These are phyloP conservation scores for Cryptophagus acutangulus DNA, from an alignment of 2,888 invertebrate species.

Conservation along the genomic window DNA sequence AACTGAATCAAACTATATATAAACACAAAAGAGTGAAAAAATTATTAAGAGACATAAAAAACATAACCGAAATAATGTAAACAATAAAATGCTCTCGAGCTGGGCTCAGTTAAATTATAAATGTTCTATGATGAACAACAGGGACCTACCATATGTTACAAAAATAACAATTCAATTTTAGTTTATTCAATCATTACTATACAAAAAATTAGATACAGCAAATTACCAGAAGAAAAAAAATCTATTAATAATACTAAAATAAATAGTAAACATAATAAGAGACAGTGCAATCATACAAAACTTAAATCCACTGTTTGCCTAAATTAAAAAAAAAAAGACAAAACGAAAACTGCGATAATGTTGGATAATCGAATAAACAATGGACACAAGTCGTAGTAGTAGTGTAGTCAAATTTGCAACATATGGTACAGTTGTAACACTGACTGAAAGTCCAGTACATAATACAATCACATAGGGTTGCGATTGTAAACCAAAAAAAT, in stretches of 20 bases:
- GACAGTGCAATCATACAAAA: constrained; percentile 23
- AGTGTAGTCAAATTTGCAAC: constrained; percentile 41
- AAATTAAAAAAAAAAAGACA: no score
- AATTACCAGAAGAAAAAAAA: constrained; percentile 18
- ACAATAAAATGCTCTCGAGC: constrained; percentile 39
- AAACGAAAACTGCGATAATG: no score
- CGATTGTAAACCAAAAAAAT: no score
- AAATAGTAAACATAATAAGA: constrained; percentile 28
- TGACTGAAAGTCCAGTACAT: constrained; percentile 40
- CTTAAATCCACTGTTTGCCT: constrained; percentile 28
- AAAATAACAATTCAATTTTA: constrained; percentile 33
- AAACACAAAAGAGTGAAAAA: neutral
- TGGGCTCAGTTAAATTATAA: constrained; percentile 29
- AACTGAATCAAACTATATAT: constrained; percentile 5
- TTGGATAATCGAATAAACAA: no score
- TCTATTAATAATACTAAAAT: constrained; percentile 20
- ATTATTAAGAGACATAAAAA: constrained; percentile 9
- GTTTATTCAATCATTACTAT: constrained; percentile 29
- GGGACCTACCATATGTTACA: constrained; percentile 46
- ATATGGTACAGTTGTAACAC: constrained; percentile 44
- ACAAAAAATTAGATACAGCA: constrained; percentile 32
- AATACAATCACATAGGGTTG: constrained; percentile 32
- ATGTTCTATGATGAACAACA: constrained; percentile 39
- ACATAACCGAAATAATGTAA: constrained; percentile 33
- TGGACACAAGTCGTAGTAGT: neutral